These are phyloP conservation scores for Trissolcus brochymenae DNA, from an alignment of 2,888 invertebrate species.

Conservation along the genomic window DNA sequence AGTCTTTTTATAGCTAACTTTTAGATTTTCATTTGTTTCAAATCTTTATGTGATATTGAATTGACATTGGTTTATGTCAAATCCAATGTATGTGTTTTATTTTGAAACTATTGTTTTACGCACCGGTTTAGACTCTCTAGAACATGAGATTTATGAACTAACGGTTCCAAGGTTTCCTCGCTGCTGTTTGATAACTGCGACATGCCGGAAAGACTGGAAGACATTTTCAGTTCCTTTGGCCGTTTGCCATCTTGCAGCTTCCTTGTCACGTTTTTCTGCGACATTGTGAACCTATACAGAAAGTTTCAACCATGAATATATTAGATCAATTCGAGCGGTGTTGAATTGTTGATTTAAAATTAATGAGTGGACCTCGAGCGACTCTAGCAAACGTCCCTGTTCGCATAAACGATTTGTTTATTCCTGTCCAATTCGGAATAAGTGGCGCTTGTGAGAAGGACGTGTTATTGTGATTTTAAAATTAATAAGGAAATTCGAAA, in stretches of 20 bases:
- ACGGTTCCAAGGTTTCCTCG: slow-evolving; percentile 73
- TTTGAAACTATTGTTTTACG: slow-evolving; percentile 8
- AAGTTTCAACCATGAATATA: neutral
- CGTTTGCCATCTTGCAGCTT: slow-evolving; percentile 72
- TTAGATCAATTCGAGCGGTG: too few species aligned
- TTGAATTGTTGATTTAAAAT: slow-evolving; percentile 5
- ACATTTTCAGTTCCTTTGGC: slow-evolving; percentile 73
- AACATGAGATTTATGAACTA: slow-evolving; percentile 70
- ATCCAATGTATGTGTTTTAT: neutral
- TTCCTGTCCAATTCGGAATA: too few species aligned
- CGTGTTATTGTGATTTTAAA: too few species aligned
- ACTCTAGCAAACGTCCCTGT: neutral
- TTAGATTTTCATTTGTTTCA: neutral
- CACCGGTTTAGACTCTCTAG: slow-evolving; percentile 69
- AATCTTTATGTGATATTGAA: too few species aligned
- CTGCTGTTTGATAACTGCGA: slow-evolving; percentile 75
- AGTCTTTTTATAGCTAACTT: too few species aligned
- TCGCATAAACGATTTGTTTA: slow-evolving; percentile 23
- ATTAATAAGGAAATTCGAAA: too few species aligned
- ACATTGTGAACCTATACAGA: slow-evolving; percentile 62
- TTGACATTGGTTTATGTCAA: too few species aligned
- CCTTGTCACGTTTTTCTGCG: slow-evolving; percentile 64
- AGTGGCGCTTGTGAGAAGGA: too few species aligned
- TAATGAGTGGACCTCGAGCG: neutral
- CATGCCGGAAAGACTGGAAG: slow-evolving; percentile 75